Base-by-base conservation (phyloP, 2,888 invertebrate species). In the Myopa tessellatipennis region DNA sequence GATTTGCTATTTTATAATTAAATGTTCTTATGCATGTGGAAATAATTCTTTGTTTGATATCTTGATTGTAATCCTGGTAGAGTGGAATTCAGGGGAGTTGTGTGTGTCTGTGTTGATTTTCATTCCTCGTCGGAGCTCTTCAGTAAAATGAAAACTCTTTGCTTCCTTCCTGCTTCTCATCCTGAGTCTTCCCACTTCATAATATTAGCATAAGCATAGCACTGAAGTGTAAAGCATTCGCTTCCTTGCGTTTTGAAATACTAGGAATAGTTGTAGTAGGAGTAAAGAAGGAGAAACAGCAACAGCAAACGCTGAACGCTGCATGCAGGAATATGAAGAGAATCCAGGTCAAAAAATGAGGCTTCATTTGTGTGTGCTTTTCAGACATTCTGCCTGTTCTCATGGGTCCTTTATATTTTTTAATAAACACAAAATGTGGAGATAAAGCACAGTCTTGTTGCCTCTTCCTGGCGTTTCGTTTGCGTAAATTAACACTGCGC, bases 311-410 rank as follows among this genome's bases (percentile, higher is more conserved):
- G 16, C 26, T 26, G 26, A 26, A 2, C 26, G 26, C 26, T 61
- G 10, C 26, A 61, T 14, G 61, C 18, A 18, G 45, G 26, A 14
- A 61, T 61, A 45, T 36, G 36, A 73, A 61, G 50, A 12, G 18
- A 63, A 74, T 50, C 65, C n/a, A 74, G 74, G 74, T 74, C 74
- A 74, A 16, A 45, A 74, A 74, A 74, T 74, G 65, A 36, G 63
- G 73, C 63, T 74, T 74, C 73, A 63, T 74, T 63, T 63, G 26
- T 74, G 18, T 73, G 60, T 61, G 16, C n/a, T 18, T 58, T 71
- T 8, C 38, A 12, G 8, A 26, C 36, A 12, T 16, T 36, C 58
- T 50, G 16, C 52, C 14, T 38, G 14, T 65, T 58, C 7, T 36
- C 36, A 34, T 3, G 26, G 34, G 45, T 73, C 14, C 40, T 63